Evolutionary conservation across 1,140 invertebrate species (phyloP).

Genomic region (Trissolcus basalis): DNA sequence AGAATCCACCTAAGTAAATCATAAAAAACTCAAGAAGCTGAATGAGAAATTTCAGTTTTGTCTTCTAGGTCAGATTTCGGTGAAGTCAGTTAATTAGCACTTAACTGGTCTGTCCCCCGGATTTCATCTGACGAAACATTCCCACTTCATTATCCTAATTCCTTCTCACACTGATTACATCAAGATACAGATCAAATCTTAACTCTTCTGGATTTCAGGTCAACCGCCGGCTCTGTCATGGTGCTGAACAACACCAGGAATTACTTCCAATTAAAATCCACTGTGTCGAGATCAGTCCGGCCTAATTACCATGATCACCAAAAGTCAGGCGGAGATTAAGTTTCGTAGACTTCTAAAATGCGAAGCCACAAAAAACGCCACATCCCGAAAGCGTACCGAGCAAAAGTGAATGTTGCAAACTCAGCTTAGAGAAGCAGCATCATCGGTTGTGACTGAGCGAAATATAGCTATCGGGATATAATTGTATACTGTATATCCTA

Average conservation of each 20-base stretch:
- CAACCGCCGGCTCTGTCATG: background rate
- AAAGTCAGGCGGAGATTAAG: no score
- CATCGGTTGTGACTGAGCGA: constrained; percentile 55
- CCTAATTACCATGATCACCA: no score
- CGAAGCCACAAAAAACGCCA: no score
- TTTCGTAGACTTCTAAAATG: no score
- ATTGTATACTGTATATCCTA: constrained; percentile 59
- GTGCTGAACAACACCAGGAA: background rate
- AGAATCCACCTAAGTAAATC: no score
- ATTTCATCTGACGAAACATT: background rate
- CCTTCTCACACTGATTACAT: constrained; percentile 30
- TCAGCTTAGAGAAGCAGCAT: constrained; percentile 35
- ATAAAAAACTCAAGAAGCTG: background rate
- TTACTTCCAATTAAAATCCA: constrained; percentile 15
- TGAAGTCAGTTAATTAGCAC: background rate
- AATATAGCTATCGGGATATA: constrained; percentile 50
- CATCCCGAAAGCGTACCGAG: background rate
- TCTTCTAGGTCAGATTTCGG: background rate
- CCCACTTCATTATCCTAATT: constrained; percentile 21
- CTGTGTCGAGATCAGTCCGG: no score
- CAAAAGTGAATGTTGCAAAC: constrained; percentile 35
- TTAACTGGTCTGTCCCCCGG: constrained; percentile 1
- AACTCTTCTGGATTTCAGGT: constrained; percentile 12
- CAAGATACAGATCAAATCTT: constrained; percentile 23
- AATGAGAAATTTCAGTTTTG: background rate